Conservation (phyloP, 2,888 invertebrate genomes). For the Monopis laevigella region DNA sequence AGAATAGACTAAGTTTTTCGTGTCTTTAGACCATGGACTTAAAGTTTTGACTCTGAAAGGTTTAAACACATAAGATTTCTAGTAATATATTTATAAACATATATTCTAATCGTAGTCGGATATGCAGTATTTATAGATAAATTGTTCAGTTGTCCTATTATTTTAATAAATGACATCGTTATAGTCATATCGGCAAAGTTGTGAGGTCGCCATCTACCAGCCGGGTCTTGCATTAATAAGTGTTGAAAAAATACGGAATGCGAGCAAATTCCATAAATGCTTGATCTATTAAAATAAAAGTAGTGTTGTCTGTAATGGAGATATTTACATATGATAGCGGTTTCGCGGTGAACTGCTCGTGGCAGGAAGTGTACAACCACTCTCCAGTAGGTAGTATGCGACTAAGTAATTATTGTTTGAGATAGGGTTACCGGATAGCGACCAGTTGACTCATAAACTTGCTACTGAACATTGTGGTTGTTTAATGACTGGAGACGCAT, state of each 20-base stretch:
- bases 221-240: slow-evolving; percentile 1
- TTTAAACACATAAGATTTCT: too few species aligned
- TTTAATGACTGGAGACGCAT: too few species aligned
- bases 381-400: too few species aligned
- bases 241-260: slow-evolving; percentile 7
- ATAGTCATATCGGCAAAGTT: slow-evolving; percentile 1
- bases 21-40: too few species aligned
- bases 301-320: slow-evolving; percentile 6
- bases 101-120: too few species aligned
- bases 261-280: slow-evolving; percentile 9
- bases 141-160: slow-evolving; percentile 8
- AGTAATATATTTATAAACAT: too few species aligned
- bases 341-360: slow-evolving; percentile 11
- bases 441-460: slow-evolving; percentile 2
- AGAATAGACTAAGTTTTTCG: too few species aligned
- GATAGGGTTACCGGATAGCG: slow-evolving; percentile 6
- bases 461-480: too few species aligned
- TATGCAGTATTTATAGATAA: too few species aligned
- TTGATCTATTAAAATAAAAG: not conserved
- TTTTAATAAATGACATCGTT: slow-evolving; percentile 1
- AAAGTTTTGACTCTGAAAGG: too few species aligned
- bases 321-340: slow-evolving; percentile 11
- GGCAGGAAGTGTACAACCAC: slow-evolving; percentile 10
- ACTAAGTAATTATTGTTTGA: not conserved
- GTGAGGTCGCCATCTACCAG: too few species aligned